Percentiles rank a stretch among this genome's conserved stretches.
phyloP scores from a whole-genome alignment of 2,888 invertebrate genomes.

The Drosophila ochracea region DNA sequence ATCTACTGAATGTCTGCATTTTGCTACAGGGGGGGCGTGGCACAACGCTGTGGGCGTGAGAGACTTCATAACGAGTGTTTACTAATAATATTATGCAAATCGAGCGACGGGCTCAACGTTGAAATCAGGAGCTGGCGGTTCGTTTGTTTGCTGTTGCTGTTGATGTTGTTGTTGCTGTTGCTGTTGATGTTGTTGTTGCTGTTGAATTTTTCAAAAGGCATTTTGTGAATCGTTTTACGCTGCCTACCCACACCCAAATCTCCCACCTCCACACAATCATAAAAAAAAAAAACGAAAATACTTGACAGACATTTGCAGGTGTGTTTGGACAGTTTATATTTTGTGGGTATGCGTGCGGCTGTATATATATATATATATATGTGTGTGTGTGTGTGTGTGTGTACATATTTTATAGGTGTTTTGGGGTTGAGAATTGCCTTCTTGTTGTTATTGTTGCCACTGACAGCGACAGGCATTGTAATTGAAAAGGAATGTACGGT shows the following conservation, averaged over 20 bases:
- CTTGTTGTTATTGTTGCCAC: constrained; percentile 43
- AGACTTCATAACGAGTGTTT: constrained; percentile 81
- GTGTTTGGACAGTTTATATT: constrained; percentile 57
- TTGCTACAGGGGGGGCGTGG: constrained; percentile 34
- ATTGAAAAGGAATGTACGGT: constrained; percentile 71
- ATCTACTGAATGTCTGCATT: constrained; percentile 75
- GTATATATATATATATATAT: background rate
- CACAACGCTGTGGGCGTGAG: constrained; percentile 8
- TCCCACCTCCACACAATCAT: constrained; percentile 2
- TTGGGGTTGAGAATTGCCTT: constrained; percentile 30
- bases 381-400: constrained; percentile 11
- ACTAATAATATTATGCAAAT: constrained; percentile 82
- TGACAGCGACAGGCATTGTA: constrained; percentile 68
- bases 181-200: constrained; percentile 54
- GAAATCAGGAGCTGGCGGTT: constrained; percentile 41
- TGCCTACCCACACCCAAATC: constrained; percentile 8
- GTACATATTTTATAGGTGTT: constrained; percentile 27
- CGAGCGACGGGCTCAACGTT: constrained; percentile 56
- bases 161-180: constrained; percentile 29
- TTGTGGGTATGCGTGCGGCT: constrained; percentile 12
- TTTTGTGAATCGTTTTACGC: constrained; percentile 72
- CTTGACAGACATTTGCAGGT: constrained; percentile 72
- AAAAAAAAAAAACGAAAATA: constrained; percentile 26
- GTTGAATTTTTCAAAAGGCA: constrained; percentile 78
- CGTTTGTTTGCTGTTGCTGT: constrained; percentile 40